Evolutionary conservation across 1,140 invertebrate genomes (phyloP).

Genomic region (Lepidurus apus): DNA sequence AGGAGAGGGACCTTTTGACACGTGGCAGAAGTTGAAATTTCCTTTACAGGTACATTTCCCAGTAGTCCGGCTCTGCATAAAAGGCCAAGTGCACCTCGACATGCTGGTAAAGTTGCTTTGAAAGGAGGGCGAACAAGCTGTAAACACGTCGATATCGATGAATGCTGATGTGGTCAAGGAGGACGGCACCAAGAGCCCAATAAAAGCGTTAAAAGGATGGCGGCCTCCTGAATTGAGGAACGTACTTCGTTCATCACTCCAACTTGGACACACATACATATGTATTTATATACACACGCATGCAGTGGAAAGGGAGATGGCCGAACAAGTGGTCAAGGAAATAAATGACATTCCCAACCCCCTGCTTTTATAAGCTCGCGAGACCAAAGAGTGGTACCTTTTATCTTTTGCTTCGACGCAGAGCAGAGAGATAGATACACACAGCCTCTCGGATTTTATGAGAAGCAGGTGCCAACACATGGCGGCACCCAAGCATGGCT

Average conservation of each 20-base stretch:
- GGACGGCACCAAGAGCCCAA: neutral
- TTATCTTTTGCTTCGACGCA: neutral
- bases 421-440: neutral
- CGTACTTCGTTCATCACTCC: neutral
- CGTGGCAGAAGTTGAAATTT: neutral
- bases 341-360: neutral
- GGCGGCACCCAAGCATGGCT: neutral
- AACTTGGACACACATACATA: neutral
- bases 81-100: neutral
- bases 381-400: neutral
- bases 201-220: neutral
- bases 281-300: neutral
- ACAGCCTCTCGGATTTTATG: neutral
- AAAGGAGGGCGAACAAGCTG: neutral
- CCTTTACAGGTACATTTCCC: neutral
- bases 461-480: constrained; percentile 13
- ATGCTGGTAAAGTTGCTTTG: constrained; percentile 1
- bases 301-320: neutral
- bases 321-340: neutral
- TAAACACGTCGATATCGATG: constrained; percentile 10
- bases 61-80: too few species aligned
- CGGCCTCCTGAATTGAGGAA: neutral
- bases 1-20: too few species aligned
- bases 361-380: neutral
- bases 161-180: constrained; percentile 17